Percentiles rank a stretch among this genome's conserved stretches.
Evolutionary conservation across 2,888 invertebrate species (phyloP).

Genomic region (Odontocerum albicorne): DNA sequence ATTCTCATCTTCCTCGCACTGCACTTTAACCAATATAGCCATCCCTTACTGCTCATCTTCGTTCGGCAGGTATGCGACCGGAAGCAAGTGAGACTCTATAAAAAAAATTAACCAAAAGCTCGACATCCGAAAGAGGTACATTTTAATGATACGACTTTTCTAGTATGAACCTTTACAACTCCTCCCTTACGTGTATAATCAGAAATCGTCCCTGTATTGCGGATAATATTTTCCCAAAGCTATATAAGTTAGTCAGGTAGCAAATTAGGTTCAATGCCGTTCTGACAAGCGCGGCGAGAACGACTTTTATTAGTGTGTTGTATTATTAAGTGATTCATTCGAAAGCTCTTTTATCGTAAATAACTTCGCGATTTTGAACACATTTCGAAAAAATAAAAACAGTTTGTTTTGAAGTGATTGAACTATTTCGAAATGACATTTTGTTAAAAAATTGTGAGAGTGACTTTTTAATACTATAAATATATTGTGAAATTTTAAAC

Average conservation of each 20-base stretch:
- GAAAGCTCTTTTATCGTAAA: slow-evolving; percentile 21
- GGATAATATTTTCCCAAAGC: slow-evolving; percentile 45
- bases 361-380: slow-evolving; percentile 15
- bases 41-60: not conserved
- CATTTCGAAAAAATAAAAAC: too few species aligned
- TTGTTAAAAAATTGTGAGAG: not conserved
- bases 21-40: not conserved
- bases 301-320: slow-evolving; percentile 8
- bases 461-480: slow-evolving; percentile 1
- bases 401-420: not conserved
- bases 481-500: not conserved
- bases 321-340: not conserved
- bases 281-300: slow-evolving; percentile 41
- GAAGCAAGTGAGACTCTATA: not conserved
- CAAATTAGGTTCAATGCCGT: slow-evolving; percentile 47
- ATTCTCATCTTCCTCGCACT: slow-evolving; percentile 1
- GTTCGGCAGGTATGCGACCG: not conserved
- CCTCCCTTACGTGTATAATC: too few species aligned
- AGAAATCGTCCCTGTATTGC: too few species aligned
- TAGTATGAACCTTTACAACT: too few species aligned
- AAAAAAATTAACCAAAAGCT: not conserved
- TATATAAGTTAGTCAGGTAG: slow-evolving; percentile 55
- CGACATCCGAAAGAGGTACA: not conserved
- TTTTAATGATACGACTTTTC: too few species aligned
- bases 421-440: not conserved